Base-by-base conservation (phyloP, 2,888 invertebrate genomes). In the Brachylomia viminalis region DNA sequence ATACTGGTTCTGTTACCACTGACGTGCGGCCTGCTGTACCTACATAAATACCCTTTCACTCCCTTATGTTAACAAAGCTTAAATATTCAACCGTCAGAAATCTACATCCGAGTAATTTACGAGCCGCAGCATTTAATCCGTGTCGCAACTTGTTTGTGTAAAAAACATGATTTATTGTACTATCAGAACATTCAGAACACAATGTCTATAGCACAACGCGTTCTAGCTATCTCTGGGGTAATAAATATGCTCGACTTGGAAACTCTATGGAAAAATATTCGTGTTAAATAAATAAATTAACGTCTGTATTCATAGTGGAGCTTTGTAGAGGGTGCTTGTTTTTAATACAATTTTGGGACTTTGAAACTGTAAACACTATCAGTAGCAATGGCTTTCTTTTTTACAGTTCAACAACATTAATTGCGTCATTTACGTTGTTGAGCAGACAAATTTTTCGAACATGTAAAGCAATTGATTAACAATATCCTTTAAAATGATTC, bases 121-220 rank as follows among this genome's bases (percentile, higher is more conserved):
- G 86, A 75, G n/a, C 59, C 67, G 30, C 45, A 69, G 30, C 74
- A 70, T 84, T 86, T 84, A 84, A 86, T 80, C 84, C 66, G 13
- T 54, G 79, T 67, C 79, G 69, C 65, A 84, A 86, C 74, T 86
- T 84, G 76, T 86, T 77, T 67, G 84, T 72, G 56, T 72, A 86
- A 86, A 86, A 84, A 84, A 76, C 75, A 79, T 84, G 86, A 84
- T 84, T 84, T 86, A 84, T 84, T 70, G 73, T 67, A 54, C 27
- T 56, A 47, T 76, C 80, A 45, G 49, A 47, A 45, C 72, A 56
- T 73, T 73, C 58, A 38, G 70, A 52, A 56, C 61, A 75, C 59
- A 86, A 83, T 65, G 86, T 80, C 86, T 86, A 84, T 83, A n/a
- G 79, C 83, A 52, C 45, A 45, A 27, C 47, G 70, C 42, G 74